Conservation (phyloP, 2,888 invertebrate genomes). For the Chelonus formosanus region DNA sequence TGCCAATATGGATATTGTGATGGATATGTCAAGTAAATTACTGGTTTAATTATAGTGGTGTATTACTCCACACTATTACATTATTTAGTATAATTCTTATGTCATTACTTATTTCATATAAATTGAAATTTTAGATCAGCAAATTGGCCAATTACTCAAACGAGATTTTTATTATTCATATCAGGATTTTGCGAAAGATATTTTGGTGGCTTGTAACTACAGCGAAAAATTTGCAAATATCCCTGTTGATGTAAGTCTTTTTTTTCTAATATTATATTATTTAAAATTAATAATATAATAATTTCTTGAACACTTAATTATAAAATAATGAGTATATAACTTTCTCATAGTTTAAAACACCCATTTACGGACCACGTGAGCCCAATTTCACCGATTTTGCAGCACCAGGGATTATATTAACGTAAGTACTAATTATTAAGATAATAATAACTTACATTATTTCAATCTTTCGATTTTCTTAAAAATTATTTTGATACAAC, state of each 20-base stretch:
- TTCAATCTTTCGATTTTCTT: neutral
- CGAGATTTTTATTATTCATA: constrained; percentile 79
- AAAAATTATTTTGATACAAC: too few relatives aligned
- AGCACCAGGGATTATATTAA: constrained; percentile 90
- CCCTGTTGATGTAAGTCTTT: constrained; percentile 71
- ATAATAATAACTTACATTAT: neutral
- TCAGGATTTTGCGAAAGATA: constrained; percentile 73
- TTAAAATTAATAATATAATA: neutral
- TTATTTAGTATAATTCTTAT: too few relatives aligned
- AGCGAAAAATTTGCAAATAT: constrained; percentile 72
- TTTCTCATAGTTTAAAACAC: constrained; percentile 70
- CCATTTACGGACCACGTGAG: constrained; percentile 77
- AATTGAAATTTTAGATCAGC: constrained; percentile 76
- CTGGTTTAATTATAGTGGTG: constrained; percentile 14
- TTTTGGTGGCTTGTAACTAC: constrained; percentile 73
- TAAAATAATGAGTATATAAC: constrained; percentile 1
- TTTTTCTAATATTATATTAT: neutral
- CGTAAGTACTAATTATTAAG: constrained; percentile 68
- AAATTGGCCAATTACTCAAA: constrained; percentile 82
- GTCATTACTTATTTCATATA: too few relatives aligned
- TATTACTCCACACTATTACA: too few relatives aligned
- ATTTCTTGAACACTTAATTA: neutral
- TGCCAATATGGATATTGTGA: constrained; percentile 76
- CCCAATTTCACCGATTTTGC: constrained; percentile 95
- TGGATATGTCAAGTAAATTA: constrained; percentile 85